A percentile compares a stretch with the other conserved stretches of the same genome.
These are phyloP conservation scores for human (Homo sapiens) DNA, from an alignment of 2,113 vertebrate species.

Conservation along the genomic window GRCh38 chr7:94992501-94993000, in stretches of 20 bases:
- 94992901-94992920: not conserved
- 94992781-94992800: not conserved
- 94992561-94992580: not conserved
- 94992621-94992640: not conserved
- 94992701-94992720: conserved; percentile 1
- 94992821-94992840: conserved; percentile 24
- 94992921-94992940: not conserved
- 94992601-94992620: not conserved
- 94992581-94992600: not conserved
- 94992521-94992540: not conserved
- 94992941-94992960: not conserved
- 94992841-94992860: not conserved
- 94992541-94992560: not conserved
- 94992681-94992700: not conserved
- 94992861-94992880: not conserved
- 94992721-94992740: not conserved
- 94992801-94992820: not conserved
- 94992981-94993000: not conserved
- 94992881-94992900: not conserved
- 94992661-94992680: not conserved
- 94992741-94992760: not conserved
- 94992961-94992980: not conserved
- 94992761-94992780: not conserved
- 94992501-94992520: not conserved
- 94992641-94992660: not conserved